Evolutionary conservation across 2,888 invertebrate species (phyloP).

Genomic region (Glaucopsyche alexis): DNA sequence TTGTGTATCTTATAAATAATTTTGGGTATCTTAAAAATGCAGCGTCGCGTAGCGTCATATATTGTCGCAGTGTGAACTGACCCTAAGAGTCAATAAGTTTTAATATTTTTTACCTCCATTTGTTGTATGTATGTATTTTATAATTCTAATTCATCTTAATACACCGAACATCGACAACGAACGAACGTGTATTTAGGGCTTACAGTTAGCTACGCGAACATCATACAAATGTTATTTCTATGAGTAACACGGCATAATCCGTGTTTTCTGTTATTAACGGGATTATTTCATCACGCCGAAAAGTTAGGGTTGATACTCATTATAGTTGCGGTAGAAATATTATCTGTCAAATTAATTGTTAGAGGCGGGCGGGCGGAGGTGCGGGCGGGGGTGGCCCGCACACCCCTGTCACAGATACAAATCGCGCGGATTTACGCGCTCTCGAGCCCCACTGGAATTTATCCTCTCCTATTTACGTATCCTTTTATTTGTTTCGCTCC

Average conservation of each 20-base stretch:
- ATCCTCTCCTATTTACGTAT: conserved; percentile 79
- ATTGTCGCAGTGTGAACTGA: too few species aligned
- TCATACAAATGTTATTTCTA: conserved; percentile 9
- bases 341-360: conserved; percentile 72
- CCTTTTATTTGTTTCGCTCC: conserved; percentile 79
- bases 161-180: background rate
- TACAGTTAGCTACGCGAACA: conserved; percentile 5
- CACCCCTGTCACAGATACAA: conserved; percentile 78
- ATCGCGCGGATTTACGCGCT: conserved; percentile 80
- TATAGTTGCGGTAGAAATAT: conserved; percentile 47
- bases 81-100: too few species aligned
- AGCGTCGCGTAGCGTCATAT: too few species aligned
- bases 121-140: background rate
- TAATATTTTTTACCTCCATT: too few species aligned
- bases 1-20: too few species aligned
- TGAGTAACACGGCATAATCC: background rate
- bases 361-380: conserved; percentile 46
- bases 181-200: background rate
- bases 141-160: conserved; percentile 7
- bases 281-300: conserved; percentile 24
- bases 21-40: too few species aligned
- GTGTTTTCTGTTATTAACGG: conserved; percentile 16
- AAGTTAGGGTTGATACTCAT: conserved; percentile 38
- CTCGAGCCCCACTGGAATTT: conserved; percentile 78
- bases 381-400: conserved; percentile 49